A percentile compares a stretch with the other conserved stretches of the same genome.
Conservation (phyloP, 2,797 vertebrate genomes). For the Octomys mimax region DNA sequence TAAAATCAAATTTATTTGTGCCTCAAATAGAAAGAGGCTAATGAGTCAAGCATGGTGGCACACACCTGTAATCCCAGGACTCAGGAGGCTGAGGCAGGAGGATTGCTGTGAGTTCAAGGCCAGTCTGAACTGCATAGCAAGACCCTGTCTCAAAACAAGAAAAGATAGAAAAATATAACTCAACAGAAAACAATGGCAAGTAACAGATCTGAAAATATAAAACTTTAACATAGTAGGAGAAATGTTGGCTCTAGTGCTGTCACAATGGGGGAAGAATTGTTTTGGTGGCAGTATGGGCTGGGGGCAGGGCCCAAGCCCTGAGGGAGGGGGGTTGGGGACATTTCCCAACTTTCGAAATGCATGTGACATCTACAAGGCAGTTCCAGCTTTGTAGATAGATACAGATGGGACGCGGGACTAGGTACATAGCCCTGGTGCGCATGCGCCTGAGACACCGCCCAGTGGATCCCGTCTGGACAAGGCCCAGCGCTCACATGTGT, state of each 20-base stretch:
- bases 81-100: background rate
- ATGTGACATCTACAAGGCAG: accelerated
- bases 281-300: background rate
- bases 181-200: background rate
- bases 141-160: background rate
- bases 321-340: background rate
- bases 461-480: background rate
- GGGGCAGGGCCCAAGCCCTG: background rate
- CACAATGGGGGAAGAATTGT: background rate
- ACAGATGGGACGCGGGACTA: accelerated
- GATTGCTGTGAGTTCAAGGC: background rate
- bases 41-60: background rate
- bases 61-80: background rate
- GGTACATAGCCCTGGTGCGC: accelerated
- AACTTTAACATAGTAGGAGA: background rate
- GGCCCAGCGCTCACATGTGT: background rate
- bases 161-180: background rate
- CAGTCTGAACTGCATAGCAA: background rate
- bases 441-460: accelerated
- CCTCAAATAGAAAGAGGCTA: background rate
- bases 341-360: background rate
- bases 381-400: background rate
- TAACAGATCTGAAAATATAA: background rate
- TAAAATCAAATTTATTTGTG: background rate
- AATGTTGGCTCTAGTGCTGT: background rate